A percentile compares a stretch with the other conserved stretches of the same genome.
These are phyloP conservation scores for Falco concolor DNA, from an alignment of 2,797 vertebrate genomes.

Conservation along the genomic window DNA sequence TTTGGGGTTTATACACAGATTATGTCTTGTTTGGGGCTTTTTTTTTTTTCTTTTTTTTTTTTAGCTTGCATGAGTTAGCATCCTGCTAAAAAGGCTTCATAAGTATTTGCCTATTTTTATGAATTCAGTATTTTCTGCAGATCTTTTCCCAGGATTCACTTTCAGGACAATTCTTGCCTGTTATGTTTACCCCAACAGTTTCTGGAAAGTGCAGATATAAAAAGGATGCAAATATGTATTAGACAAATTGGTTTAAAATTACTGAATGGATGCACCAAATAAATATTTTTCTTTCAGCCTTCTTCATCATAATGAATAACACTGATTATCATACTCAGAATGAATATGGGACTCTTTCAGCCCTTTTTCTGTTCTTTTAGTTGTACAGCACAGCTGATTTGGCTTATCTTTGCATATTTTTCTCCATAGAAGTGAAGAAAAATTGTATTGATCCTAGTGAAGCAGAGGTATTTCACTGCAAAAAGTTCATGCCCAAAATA, in stretches of 20 bases:
- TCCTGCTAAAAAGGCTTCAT: not conserved
- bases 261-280: not conserved
- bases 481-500: not conserved
- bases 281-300: not conserved
- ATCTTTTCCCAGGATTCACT: not conserved
- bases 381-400: not conserved
- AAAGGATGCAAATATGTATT: not conserved
- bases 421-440: not conserved
- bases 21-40: no score
- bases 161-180: not conserved
- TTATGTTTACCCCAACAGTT: not conserved
- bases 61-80: not conserved
- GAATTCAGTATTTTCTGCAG: not conserved
- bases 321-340: not conserved
- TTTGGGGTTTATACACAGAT: not conserved
- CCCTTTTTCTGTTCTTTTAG: not conserved
- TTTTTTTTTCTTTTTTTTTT: not conserved
- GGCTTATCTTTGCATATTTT: not conserved
- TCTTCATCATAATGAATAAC: not conserved
- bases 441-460: not conserved
- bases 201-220: not conserved
- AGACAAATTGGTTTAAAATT: not conserved
- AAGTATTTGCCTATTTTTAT: not conserved
- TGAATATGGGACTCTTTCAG: not conserved
- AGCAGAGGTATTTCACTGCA: not conserved